Base-by-base conservation (phyloP, 1,140 invertebrate genomes). In the Trissolcus basalis region DNA sequence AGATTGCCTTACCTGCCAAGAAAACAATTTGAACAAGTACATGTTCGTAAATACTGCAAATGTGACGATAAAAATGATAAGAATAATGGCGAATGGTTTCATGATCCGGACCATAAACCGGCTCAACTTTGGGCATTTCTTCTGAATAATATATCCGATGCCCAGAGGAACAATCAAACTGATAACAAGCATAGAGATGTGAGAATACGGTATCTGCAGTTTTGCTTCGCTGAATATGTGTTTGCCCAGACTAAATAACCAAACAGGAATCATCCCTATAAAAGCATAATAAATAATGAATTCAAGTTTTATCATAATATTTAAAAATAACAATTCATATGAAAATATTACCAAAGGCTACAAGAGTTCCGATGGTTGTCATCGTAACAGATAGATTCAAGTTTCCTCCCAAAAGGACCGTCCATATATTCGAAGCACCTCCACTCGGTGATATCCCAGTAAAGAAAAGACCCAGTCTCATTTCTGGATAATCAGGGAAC, bases 381-480 rank as follows among this genome's bases (percentile, higher is more conserved):
- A 98, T 97, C 5, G 96, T 94, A 54, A 98, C 92, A 0, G 95
- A 97, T 5, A 98, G 90, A 88, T 96, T 93, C 0, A 97, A 89
- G 89, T 98, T 98, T 5, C 95, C 97, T 33, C 92, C 93, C 0
- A 98, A 85, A 32, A 97, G 90, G 63, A 95, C 91, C 0, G 96
- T 95, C 96, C 97, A 98, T 77, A 97, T 96, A 84, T 98, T 98
- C n/a, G 96, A 97, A 9, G 96, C 95, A 1, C 96, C 96, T 0
- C 97, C 97, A 32, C 94, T 96, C 11, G 97, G 97, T 59, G 94
- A 93, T 48, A 96, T 94, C 0, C 96, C 97, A 1, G 95, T 95
- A 79, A 97, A 95, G 88, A 98, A 98, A 81, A 98, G 90, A 0
- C 97, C 97, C 71, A 98, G 88, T 61, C 93, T 92, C 90, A 96